Percentiles rank a stretch among this genome's conserved stretches.
phyloP scores from a whole-genome alignment of 2,113 vertebrate genomes.

The Baryphthengus martii region DNA sequence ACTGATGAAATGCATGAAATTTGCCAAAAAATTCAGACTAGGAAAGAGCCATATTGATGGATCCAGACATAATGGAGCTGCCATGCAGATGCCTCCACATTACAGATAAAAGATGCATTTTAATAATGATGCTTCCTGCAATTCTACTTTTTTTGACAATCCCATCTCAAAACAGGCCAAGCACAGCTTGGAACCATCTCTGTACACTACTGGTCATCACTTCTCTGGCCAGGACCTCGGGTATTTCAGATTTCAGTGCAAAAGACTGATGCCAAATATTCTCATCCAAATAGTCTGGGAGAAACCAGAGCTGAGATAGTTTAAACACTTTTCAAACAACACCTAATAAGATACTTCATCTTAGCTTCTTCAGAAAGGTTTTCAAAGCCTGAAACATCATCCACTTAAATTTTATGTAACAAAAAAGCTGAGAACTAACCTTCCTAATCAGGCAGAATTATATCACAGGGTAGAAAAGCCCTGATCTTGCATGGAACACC shows the following conservation, averaged over 20 bases:
- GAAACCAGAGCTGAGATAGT: neutral
- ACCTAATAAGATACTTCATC: neutral
- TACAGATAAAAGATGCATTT: neutral
- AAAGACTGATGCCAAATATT: neutral
- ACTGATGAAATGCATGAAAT: neutral
- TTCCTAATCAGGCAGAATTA: neutral
- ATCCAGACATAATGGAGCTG: neutral
- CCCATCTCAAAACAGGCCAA: neutral
- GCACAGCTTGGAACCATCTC: neutral
- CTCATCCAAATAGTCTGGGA: neutral
- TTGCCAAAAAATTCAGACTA: neutral
- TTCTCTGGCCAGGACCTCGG: neutral
- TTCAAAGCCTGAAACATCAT: neutral
- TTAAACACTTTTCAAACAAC: neutral
- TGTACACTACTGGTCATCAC: fast-evolving
- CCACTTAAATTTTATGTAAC: neutral
- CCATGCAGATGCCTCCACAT: neutral
- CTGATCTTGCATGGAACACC: neutral
- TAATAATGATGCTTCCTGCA: neutral
- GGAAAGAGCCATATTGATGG: neutral
- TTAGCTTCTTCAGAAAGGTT: neutral
- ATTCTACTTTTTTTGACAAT: neutral
- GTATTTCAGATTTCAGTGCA: neutral
- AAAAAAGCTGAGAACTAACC: neutral
- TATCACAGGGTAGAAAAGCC: neutral